A percentile compares a stretch with the other conserved stretches of the same genome.
phyloP scores from a whole-genome alignment of 2,113 vertebrate species.

The Epinephelus lanceolatus region DNA sequence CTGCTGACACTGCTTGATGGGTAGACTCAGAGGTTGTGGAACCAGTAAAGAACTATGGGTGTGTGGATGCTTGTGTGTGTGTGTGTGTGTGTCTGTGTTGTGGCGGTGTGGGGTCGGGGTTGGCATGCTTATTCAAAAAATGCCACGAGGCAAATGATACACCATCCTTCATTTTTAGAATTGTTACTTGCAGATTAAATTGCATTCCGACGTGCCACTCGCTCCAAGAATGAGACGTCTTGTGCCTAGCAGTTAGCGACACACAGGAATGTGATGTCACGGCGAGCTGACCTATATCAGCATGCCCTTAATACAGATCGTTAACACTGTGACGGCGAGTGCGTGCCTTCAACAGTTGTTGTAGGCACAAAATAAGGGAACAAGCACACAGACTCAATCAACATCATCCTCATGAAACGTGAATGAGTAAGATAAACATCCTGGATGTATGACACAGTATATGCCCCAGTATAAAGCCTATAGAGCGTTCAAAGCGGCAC shows the following conservation, averaged over 20 bases:
- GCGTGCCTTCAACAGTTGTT: too few species aligned
- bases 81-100: conserved; percentile 21
- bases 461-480: conserved; percentile 48
- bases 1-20: conserved; percentile 72
- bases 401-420: conserved; percentile 50
- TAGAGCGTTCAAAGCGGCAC: conserved; percentile 31
- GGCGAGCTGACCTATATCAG: conserved; percentile 54
- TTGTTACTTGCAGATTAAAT: conserved; percentile 62
- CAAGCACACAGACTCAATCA: conserved; percentile 51
- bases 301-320: conserved; percentile 39
- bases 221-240: conserved; percentile 35
- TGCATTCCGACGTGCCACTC: conserved; percentile 53
- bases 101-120: conserved; percentile 26
- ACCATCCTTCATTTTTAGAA: conserved; percentile 56
- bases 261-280: conserved; percentile 67
- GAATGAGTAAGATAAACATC: conserved; percentile 50
- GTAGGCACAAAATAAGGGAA: conserved; percentile 23
- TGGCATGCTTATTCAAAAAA: conserved; percentile 53
- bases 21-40: conserved; percentile 67
- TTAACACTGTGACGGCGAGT: conserved; percentile 42
- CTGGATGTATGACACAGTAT: conserved; percentile 48
- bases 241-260: conserved; percentile 40
- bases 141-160: conserved; percentile 68
- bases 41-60: conserved; percentile 43
- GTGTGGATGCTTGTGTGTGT: conserved; percentile 25